These are phyloP conservation scores for Tyto alba DNA, from an alignment of 2,113 vertebrate species.

Conservation along the genomic window DNA sequence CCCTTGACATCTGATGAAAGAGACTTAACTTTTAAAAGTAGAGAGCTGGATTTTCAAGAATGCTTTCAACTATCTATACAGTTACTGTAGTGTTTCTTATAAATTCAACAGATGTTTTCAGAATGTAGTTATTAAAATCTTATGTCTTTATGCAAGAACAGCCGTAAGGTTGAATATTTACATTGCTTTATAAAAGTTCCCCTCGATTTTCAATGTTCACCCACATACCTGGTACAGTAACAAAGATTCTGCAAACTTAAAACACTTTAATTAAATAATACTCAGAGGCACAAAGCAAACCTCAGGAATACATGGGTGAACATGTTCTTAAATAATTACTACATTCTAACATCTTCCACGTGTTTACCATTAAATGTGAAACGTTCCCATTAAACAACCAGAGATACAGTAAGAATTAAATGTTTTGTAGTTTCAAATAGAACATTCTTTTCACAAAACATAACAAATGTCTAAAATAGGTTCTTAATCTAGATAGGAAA, in stretches of 20 bases:
- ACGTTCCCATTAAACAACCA: slow-evolving; percentile 74
- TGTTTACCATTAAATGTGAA: slow-evolving; percentile 78
- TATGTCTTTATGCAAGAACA: slow-evolving; percentile 72
- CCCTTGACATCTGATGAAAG: slow-evolving; percentile 75
- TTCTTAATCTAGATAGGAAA: slow-evolving; percentile 82
- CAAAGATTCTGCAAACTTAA: slow-evolving; percentile 79
- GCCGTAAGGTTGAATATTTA: slow-evolving; percentile 78
- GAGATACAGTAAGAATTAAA: slow-evolving; percentile 82
- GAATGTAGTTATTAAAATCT: slow-evolving; percentile 77
- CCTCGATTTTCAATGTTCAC: slow-evolving; percentile 77
- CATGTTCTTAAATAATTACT: slow-evolving; percentile 77
- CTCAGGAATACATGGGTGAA: slow-evolving; percentile 75
- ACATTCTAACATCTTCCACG: slow-evolving; percentile 81
- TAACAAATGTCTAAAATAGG: slow-evolving; percentile 84
- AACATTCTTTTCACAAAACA: slow-evolving; percentile 84
- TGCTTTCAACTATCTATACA: slow-evolving; percentile 74
- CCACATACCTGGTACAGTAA: slow-evolving; percentile 78
- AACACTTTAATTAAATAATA: slow-evolving; percentile 81
- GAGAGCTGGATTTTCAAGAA: slow-evolving; percentile 77
- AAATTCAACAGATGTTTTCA: slow-evolving; percentile 77
- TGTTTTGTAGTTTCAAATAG: slow-evolving; percentile 79
- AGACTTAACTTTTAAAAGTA: slow-evolving; percentile 73
- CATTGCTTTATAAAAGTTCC: slow-evolving; percentile 84
- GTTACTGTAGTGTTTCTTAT: slow-evolving; percentile 71
- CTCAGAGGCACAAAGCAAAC: slow-evolving; percentile 83